Evolutionary conservation across 2,113 vertebrate species (phyloP), one percentile per base, ranked within the genome.

Genomic region (Geococcyx californianus): DNA sequence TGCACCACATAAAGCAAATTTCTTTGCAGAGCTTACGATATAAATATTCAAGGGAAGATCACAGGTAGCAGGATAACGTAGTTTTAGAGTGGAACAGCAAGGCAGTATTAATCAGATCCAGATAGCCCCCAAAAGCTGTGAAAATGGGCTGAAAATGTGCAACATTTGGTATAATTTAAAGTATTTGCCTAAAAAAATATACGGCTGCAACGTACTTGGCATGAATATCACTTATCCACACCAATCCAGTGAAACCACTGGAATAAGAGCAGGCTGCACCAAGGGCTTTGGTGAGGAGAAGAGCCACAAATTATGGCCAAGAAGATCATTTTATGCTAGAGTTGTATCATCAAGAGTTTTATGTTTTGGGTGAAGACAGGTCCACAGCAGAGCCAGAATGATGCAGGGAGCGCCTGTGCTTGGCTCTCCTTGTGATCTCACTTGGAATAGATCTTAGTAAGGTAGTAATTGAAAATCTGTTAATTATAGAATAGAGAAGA

Each of bases 21-120:
- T 80, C 58, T 80, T 90, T 64, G 64, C 80, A 84, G 70, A 77
- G 58, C 52, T 81, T 49, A 12, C 1, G 7, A 29, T 36, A 67
- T 92, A 92, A 93, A 88, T 84, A 88, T 93, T 91, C 79, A 95
- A 84, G 67, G 38, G 11, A 83, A 70, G 55, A 92, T 81, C 34
- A 19, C 76, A 89, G 83, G 89, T 93, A 92, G 88, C 79, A 90
- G 73, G 77, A 90, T 63, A 94, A 89, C 45, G 52, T 38, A 44
- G 20, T 31, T 80, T 81, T 56, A 64, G 52, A 89, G 67, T 36
- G 28, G 59, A 84, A 84, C 16, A n/a, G 51, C 47, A 72, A 92
- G 64, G 13, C 24, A 33, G 29, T 40, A 55, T 78, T 66, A 80
- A 52, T 66, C 76, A 90, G 68, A 94, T 10, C 20, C 42, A 69